phyloP scores from a whole-genome alignment of 1,140 invertebrate genomes.

The Batillaria attramentaria region DNA sequence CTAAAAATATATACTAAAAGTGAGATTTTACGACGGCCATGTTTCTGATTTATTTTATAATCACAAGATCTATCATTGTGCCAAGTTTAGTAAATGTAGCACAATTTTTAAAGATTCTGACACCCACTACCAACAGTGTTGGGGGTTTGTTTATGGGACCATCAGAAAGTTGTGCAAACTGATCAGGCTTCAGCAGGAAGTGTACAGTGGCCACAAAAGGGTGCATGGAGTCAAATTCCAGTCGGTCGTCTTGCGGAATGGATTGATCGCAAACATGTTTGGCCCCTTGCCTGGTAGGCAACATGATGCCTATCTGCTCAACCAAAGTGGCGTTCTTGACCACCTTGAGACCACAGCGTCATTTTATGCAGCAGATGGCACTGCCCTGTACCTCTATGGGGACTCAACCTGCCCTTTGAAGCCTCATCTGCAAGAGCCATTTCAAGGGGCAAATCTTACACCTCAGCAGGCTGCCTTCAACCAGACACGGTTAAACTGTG shows the following conservation, averaged over 20 bases:
- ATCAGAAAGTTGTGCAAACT: slow-evolving; percentile 20
- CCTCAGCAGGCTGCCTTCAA: slow-evolving; percentile 28
- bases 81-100: too few relatives aligned
- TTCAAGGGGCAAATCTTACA: slow-evolving; percentile 18
- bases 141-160: slow-evolving; percentile 29
- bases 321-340: slow-evolving; percentile 20
- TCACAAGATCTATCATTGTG: too few relatives aligned
- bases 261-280: slow-evolving; percentile 31
- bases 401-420: slow-evolving; percentile 21
- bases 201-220: slow-evolving; percentile 31
- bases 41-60: too few relatives aligned
- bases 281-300: slow-evolving; percentile 27
- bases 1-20: too few relatives aligned
- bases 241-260: slow-evolving; percentile 16
- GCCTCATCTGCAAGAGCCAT: slow-evolving; percentile 17
- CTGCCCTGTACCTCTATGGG: slow-evolving; percentile 31
- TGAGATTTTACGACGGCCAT: too few relatives aligned
- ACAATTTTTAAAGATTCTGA: too few relatives aligned
- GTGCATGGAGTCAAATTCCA: slow-evolving; percentile 30
- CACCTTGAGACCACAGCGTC: slow-evolving; percentile 14
- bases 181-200: neutral
- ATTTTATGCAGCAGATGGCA: too few relatives aligned
- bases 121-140: slow-evolving; percentile 17
- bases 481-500: too few relatives aligned
- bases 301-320: slow-evolving; percentile 22